Evolutionary conservation across 1,140 invertebrate species (phyloP), one percentile per base, ranked within the genome.

Genomic region (Telenomus remus): DNA sequence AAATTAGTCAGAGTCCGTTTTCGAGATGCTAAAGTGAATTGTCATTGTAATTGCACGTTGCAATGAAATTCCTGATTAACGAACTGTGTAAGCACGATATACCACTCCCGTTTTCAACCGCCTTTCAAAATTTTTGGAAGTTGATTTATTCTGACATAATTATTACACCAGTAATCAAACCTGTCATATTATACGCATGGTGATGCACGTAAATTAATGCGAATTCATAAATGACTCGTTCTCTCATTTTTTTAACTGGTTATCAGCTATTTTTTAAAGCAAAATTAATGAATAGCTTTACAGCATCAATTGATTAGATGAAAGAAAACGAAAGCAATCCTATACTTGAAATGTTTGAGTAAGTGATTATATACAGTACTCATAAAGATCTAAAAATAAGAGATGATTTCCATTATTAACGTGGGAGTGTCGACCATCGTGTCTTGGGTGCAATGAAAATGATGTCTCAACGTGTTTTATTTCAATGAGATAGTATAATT

Each of bases 401-500:
- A 33, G 9, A 10, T 53, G 27, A 34, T 33, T 48, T 39, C 33
- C 11, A 33, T 51, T 46, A 44, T 10, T 13, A 27, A 14, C 48
- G 56, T 54, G 44, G 50, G 50, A 54, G 66, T 49, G 46, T 65
- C 60, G 13, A 48, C 43, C 44, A 56, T 60, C 55, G 55, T 42
- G 15, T 15, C 34, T 35, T 33, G 33, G 50, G 49, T 56, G 66
- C 61, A n/a, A 66, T 50, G 50, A 66, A 71, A 55, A 61, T 50
- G 61, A 68, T 68, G 74, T 71, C 60, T 70, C 66, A 71, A 57
- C 66, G 48, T 42, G 35, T 66, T 71, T 66, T 60, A 68, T 76
- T 76, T 68, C 74, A 76, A 68, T 63, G 74, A 57, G 66, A 60
- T 61, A 63, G 66, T 76, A 49, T 53, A 76, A 76, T 76, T 71